Conservation (phyloP, 64 coral and sea anemone genomes). For the Actinia tenebrosa region DNA sequence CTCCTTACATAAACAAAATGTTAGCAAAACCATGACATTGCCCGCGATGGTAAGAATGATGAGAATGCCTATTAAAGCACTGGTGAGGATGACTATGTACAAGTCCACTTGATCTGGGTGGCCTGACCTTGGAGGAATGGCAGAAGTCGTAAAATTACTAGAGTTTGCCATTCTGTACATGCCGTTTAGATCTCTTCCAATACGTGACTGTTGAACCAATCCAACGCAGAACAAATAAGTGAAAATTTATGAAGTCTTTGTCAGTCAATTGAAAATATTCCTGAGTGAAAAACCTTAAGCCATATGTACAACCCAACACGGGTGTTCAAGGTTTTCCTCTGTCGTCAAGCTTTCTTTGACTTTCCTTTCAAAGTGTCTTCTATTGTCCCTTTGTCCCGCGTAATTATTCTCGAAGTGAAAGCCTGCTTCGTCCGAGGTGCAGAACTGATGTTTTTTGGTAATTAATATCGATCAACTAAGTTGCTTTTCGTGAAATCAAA, state of each 20-base stretch:
- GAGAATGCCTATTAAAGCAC: constrained; percentile 53
- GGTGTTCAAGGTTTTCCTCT: background rate
- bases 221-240: background rate
- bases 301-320: background rate
- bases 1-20: constrained; percentile 81
- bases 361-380: background rate
- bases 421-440: background rate
- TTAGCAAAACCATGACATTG: constrained; percentile 65
- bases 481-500: background rate
- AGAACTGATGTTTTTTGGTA: background rate
- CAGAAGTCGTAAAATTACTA: background rate
- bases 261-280: constrained; percentile 8
- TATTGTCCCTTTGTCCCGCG: too few relatives aligned
- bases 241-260: constrained; percentile 13
- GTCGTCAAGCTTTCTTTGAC: background rate
- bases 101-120: background rate
- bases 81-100: constrained; percentile 28
- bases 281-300: background rate
- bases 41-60: constrained; percentile 74
- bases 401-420: background rate
- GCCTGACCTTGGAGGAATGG: background rate
- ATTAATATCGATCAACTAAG: background rate
- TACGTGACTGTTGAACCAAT: background rate
- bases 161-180: background rate
- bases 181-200: background rate